phyloP scores from a whole-genome alignment of 2,113 vertebrate species.

The Mirounga angustirostris region DNA sequence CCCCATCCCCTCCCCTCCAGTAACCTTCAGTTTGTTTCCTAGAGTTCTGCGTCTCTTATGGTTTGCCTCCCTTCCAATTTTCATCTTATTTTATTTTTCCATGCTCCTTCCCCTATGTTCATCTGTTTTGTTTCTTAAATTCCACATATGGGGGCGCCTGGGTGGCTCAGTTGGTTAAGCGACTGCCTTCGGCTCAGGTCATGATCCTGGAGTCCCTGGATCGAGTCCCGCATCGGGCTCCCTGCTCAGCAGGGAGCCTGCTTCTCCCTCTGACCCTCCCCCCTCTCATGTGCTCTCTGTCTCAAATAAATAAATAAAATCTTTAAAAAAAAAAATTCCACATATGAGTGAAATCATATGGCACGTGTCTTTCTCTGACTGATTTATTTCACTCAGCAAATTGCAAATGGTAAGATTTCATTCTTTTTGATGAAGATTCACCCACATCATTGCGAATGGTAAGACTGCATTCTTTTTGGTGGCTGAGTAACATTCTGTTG shows the following conservation, averaged over 20 bases:
- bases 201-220: too few relatives aligned
- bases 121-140: background rate
- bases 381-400: background rate
- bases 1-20: too few relatives aligned
- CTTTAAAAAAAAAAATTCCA: background rate
- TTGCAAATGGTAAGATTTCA: background rate
- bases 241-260: too few relatives aligned
- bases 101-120: background rate
- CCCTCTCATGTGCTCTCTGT: too few relatives aligned
- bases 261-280: too few relatives aligned
- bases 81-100: background rate
- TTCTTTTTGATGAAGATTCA: background rate
- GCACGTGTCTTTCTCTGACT: background rate
- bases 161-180: too few relatives aligned
- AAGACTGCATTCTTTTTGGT: background rate
- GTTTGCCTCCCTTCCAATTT: background rate
- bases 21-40: background rate
- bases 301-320: too few relatives aligned
- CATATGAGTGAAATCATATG: background rate
- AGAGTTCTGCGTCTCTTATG: background rate
- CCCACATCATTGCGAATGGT: background rate
- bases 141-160: background rate
- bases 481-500: background rate
- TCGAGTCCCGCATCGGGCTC: too few relatives aligned
- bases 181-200: too few relatives aligned